These are phyloP conservation scores for Pachyramphus minor DNA, from an alignment of 2,113 vertebrate species.

Conservation along the genomic window DNA sequence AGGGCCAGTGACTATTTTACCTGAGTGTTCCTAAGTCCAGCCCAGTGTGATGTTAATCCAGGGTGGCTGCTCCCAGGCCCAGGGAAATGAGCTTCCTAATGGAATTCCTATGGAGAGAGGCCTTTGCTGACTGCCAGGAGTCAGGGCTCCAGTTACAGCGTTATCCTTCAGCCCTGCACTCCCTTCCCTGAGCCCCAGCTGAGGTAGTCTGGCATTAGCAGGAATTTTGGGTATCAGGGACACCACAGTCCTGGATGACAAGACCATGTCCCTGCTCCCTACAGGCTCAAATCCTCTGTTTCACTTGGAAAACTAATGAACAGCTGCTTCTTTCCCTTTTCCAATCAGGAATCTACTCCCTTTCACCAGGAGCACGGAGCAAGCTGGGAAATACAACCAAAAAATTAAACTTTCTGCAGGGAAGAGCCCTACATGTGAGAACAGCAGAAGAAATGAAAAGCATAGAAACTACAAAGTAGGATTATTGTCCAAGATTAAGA, in stretches of 20 bases:
- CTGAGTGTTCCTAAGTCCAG: neutral
- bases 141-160: neutral
- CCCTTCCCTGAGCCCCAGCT: neutral
- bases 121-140: neutral
- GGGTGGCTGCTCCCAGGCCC: neutral
- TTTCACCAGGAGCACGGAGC: neutral
- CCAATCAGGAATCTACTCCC: neutral
- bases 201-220: neutral
- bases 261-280: neutral
- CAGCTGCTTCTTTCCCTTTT: neutral
- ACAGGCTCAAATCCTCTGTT: rapidly evolving
- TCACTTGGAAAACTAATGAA: neutral
- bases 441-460: neutral
- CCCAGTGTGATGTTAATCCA: neutral
- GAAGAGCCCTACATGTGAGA: neutral
- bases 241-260: neutral
- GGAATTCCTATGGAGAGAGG: neutral
- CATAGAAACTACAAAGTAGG: neutral
- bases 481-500: neutral
- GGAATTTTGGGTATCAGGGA: neutral
- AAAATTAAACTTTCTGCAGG: neutral
- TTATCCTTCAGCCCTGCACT: neutral
- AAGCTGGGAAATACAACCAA: neutral
- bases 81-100: constrained; percentile 20
- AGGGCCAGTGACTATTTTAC: neutral